These are phyloP conservation scores for Lordiphosa stackelbergi DNA, from an alignment of 1,140 invertebrate species.

Conservation along the genomic window DNA sequence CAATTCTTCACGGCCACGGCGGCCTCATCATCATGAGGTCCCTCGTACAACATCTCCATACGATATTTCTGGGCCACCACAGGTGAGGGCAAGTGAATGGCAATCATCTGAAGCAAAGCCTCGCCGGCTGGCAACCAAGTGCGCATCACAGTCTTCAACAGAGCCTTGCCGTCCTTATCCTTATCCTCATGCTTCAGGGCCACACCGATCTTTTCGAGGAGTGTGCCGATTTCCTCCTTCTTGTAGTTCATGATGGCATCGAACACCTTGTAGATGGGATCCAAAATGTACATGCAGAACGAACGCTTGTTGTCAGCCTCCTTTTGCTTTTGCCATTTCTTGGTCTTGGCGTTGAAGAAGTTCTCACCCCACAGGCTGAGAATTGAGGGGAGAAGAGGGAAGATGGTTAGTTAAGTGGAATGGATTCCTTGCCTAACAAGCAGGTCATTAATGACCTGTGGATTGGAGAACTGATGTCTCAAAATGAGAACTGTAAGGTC, in stretches of 20 bases:
- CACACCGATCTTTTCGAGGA: constrained; percentile 94
- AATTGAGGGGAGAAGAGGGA: neutral
- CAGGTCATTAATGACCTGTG: too few species aligned
- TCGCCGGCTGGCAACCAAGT: constrained; percentile 99
- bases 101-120: constrained; percentile 99
- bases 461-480: too few species aligned
- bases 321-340: constrained; percentile 98
- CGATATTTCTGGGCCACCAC: constrained; percentile 99
- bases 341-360: constrained; percentile 97
- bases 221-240: constrained; percentile 93
- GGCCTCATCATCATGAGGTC: constrained; percentile 97
- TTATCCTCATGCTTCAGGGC: constrained; percentile 95
- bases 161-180: constrained; percentile 95
- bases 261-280: constrained; percentile 99
- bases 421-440: too few species aligned
- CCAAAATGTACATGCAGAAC: constrained; percentile 98
- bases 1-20: constrained; percentile 94
- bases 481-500: constrained; percentile 22
- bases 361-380: constrained; percentile 94
- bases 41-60: constrained; percentile 99
- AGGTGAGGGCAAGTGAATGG: constrained; percentile 98
- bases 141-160: constrained; percentile 97
- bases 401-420: neutral
- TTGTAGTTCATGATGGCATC: constrained; percentile 98
- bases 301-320: constrained; percentile 94